Evolutionary conservation across 1,140 invertebrate genomes (phyloP).

Genomic region (Lepidostoma basale): DNA sequence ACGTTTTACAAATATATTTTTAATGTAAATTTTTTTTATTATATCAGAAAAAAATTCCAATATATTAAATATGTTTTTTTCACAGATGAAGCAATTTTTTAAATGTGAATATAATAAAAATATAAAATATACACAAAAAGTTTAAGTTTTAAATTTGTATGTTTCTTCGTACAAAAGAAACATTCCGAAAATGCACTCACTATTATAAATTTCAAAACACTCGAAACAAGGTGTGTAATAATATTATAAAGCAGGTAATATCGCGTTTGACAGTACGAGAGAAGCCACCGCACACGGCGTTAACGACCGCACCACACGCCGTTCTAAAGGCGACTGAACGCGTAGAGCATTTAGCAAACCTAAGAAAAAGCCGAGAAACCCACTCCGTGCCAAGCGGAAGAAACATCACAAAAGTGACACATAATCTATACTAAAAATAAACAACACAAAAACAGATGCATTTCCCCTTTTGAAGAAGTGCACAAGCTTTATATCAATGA

Average conservation of each 20-base stretch:
- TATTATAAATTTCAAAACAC: constrained; percentile 16
- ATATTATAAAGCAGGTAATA: neutral
- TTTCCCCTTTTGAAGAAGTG: neutral
- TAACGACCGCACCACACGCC: neutral
- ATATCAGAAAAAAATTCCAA: too few species aligned
- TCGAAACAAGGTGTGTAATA: constrained; percentile 10
- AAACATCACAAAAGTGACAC: neutral
- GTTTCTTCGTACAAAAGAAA: too few species aligned
- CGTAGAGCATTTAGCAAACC: neutral
- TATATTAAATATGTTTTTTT: too few species aligned
- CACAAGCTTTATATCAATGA: neutral
- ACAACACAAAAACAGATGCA: neutral
- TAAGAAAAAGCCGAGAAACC: neutral
- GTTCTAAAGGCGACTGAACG: constrained; percentile 7
- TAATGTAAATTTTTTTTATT: too few species aligned
- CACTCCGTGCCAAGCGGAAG: too few species aligned
- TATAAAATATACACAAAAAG: too few species aligned
- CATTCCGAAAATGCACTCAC: too few species aligned
- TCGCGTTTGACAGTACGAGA: constrained; percentile 21
- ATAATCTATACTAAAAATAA: too few species aligned
- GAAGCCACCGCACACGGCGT: constrained; percentile 1
- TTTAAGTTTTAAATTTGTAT: too few species aligned
- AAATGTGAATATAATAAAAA: too few species aligned
- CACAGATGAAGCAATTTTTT: too few species aligned
- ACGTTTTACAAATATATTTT: too few species aligned